Base-by-base conservation (phyloP, 2,888 invertebrate species). In the Pandemis heparana region DNA sequence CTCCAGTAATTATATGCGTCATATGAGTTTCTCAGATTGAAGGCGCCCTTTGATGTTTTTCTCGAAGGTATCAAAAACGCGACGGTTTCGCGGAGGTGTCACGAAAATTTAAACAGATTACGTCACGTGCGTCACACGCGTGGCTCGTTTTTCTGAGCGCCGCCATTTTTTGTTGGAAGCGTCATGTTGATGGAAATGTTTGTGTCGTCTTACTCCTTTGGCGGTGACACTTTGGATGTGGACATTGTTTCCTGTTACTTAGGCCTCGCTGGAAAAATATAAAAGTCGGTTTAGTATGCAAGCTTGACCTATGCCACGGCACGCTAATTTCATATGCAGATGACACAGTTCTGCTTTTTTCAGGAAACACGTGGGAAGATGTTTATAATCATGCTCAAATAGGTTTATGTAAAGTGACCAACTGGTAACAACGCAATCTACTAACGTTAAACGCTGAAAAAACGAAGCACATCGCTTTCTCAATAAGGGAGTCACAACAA, bases 51-150 rank as follows among this genome's bases (percentile, higher is more conserved):
- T 75, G 75, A 79, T 74, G 68, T 68, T 73, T 71, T 65, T 75
- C 68, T 62, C 32, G 32, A 39, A 69, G 76, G 76, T 78, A 78
- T 80, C 80, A 79, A 78, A 80, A 81, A 82, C 81, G 79, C 79
- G 80, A 78, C 78, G 79, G 75, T 76, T 81, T 79, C 79, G 77
- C 78, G 78, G 74, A 74, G 75, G 74, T 75, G 75, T 71, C 76
- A 76, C 75, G 77, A 76, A 81, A 81, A 80, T 84, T 82, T 82
- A 82, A 82, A 84, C 81, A 80, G 83, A 86, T 85, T 84, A 81
- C 81, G 79, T 83, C 84, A 84, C 84, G 86, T 85, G 82, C 79
- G 75, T 75, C 61, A 70, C 74, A 77, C 72, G 76, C 77, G 79
- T 75, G 79, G 77, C 79, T 76, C 76, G 78, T 63, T 62, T 48